Conservation (phyloP, 2,888 invertebrate genomes). For the Agonopterix subpropinquella region DNA sequence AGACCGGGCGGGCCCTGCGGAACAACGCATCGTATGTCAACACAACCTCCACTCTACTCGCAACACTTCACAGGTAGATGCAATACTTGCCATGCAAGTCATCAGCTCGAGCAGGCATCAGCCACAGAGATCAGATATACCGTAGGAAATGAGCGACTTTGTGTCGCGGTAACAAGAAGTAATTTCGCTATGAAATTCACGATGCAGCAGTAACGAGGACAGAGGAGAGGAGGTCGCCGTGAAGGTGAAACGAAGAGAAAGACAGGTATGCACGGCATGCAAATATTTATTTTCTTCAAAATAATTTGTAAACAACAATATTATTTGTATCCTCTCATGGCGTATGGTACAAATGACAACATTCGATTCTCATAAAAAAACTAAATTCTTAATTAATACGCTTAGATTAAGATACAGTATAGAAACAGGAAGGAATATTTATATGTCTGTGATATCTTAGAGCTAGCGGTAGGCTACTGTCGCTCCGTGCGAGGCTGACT, state of each 20-base stretch:
- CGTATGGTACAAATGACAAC: conserved; percentile 72
- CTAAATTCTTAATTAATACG: conserved; percentile 51
- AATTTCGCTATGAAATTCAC: too few species aligned
- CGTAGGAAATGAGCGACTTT: too few species aligned
- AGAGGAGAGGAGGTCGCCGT: not conserved
- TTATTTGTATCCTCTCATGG: conserved; percentile 39
- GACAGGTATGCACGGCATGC: conserved; percentile 62
- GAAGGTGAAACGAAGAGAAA: conserved; percentile 26
- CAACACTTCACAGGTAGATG: not conserved
- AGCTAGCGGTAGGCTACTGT: not conserved
- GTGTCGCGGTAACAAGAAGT: too few species aligned
- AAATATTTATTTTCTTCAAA: conserved; percentile 67
- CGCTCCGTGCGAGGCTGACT: too few species aligned
- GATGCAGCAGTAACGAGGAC: too few species aligned
- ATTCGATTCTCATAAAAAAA: conserved; percentile 68
- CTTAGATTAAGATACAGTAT: conserved; percentile 20
- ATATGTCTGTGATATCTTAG: conserved; percentile 4
- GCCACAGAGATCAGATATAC: too few species aligned
- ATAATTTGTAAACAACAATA: conserved; percentile 71
- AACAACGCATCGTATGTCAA: conserved; percentile 29
- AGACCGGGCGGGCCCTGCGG: conserved; percentile 93
- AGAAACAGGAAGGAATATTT: conserved; percentile 16
- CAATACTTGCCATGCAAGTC: too few species aligned
- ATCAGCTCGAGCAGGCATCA: too few species aligned
- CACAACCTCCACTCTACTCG: not conserved